Conservation (phyloP, 1,140 invertebrate species). For the Gonioctena quinquepunctata region DNA sequence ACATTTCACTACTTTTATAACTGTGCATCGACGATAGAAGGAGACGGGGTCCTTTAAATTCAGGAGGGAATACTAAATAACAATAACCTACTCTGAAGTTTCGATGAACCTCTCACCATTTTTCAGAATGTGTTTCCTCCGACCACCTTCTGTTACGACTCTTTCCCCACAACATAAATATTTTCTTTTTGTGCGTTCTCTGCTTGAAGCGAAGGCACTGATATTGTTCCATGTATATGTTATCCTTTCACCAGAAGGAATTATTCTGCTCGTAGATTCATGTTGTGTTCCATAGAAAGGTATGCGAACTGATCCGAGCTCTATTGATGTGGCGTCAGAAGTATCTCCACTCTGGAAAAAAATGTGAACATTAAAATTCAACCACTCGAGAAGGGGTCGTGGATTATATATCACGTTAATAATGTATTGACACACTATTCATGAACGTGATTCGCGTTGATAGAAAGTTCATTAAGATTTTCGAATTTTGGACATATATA, state of each 20-base stretch:
- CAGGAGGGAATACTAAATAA: too few species aligned
- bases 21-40: too few species aligned
- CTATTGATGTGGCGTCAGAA: background rate
- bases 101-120: constrained; percentile 60
- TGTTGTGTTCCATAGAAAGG: constrained; percentile 30
- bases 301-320: constrained; percentile 15
- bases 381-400: too few species aligned
- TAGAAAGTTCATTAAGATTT: too few species aligned
- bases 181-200: constrained; percentile 17
- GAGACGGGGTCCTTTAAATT: too few species aligned
- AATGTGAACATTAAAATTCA: too few species aligned
- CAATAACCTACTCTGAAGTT: too few species aligned
- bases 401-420: too few species aligned
- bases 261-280: constrained; percentile 9
- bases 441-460: too few species aligned
- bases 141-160: background rate
- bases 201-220: constrained; percentile 62
- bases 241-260: constrained; percentile 57
- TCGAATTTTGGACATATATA: too few species aligned
- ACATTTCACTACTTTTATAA: too few species aligned
- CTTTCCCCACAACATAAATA: constrained; percentile 28
- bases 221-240: constrained; percentile 73
- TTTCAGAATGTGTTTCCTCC: constrained; percentile 67
- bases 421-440: too few species aligned
- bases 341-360: background rate